Base-by-base conservation (phyloP, 2,113 vertebrate species). In the Balaenoptera acutorostrata region DNA sequence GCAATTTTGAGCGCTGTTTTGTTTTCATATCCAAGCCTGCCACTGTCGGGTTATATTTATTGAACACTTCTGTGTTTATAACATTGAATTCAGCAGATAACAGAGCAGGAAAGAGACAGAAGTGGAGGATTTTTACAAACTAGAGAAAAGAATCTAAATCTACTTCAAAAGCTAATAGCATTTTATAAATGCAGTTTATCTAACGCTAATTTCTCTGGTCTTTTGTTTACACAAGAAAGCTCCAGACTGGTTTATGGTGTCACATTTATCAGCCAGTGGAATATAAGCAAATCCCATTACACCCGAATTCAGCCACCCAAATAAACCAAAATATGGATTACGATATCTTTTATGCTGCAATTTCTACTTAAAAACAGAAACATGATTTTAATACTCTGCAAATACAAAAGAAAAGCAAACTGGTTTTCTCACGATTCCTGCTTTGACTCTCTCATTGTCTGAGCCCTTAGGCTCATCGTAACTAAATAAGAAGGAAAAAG, bases 151-250 rank as follows among this genome's bases (percentile, higher is more conserved):
- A 78, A 86, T 80, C 93, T 96, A 96, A 95, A 90, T 93, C 78
- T 90, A 92, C 88, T 80, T 97, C 87, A 80, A 97, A 96, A 97
- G 80, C 74, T 97, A 97, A 96, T 72, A 39, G 17, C 1, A 0
- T 95, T 80, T 93, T 77, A 96, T 78, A 94, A 98, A 84, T 81
- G 63, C 89, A 93, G 44, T 93, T 91, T 36, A 12, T 94, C 90
- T 69, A 69, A 96, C 95, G 89, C 86, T 97, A 94, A 97, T 96
- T 96, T 96, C 75, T 97, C 72, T 95, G 59, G 72, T 95, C 66
- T 95, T 95, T 93, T 98, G 95, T 97, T 96, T 97, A 95, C 69
- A 92, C 33, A 92, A 84, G 88, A 90, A 96, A 87, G 63, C 92
- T 96, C 74, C 46, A 92, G 87, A 92, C 97, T 96, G 90, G 46